Percentiles rank a stretch among this genome's conserved stretches.
Conservation (phyloP, 2,113 vertebrate species). For the Indicator maculatus region DNA sequence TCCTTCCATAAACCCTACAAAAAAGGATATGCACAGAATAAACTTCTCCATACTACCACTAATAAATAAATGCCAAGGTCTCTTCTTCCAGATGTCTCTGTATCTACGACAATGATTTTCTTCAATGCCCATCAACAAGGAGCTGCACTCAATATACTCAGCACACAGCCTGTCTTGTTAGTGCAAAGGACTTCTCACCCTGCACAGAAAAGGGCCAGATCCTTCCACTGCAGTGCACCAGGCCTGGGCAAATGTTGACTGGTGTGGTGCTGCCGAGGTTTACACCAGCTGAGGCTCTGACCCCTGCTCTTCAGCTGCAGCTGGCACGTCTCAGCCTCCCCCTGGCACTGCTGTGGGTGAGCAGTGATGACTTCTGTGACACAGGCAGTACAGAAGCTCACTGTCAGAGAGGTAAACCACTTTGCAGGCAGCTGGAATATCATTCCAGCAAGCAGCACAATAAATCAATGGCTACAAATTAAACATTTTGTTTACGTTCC, state of each 20-base stretch:
- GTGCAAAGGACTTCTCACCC: neutral
- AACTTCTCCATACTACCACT: neutral
- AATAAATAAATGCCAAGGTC: neutral
- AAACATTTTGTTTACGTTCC: slow-evolving; percentile 24
- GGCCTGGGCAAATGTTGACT: rapidly evolving
- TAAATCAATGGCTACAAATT: slow-evolving; percentile 35
- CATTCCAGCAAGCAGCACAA: slow-evolving; percentile 13
- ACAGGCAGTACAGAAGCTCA: rapidly evolving
- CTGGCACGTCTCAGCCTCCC: neutral
- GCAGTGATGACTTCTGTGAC: neutral
- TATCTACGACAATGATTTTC: neutral
- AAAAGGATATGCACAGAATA: neutral
- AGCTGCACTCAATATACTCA: neutral
- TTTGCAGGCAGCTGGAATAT: slow-evolving; percentile 2
- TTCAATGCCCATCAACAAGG: neutral
- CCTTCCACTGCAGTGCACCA: neutral
- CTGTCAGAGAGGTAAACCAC: neutral
- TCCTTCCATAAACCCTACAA: neutral
- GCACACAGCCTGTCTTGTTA: neutral
- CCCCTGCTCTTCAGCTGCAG: neutral
- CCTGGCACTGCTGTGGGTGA: neutral
- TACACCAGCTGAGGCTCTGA: neutral
- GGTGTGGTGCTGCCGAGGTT: neutral
- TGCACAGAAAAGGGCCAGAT: rapidly evolving
- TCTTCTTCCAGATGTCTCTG: neutral